These are phyloP conservation scores for Sebastes variabilis DNA, from an alignment of 2,797 vertebrate species.

Conservation along the genomic window DNA sequence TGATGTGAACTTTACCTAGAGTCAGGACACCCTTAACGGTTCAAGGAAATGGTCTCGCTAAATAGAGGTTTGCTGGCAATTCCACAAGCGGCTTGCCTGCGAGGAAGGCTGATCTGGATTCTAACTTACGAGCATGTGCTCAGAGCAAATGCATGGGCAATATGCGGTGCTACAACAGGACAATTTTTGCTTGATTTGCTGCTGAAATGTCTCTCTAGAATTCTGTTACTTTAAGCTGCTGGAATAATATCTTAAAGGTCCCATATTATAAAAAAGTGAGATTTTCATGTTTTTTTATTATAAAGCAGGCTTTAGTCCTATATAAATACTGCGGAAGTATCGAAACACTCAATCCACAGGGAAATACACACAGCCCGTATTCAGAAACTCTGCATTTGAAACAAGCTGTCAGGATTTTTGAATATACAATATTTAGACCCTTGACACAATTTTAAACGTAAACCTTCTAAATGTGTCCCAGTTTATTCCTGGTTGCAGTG, in stretches of 20 bases:
- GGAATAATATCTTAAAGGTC: background rate
- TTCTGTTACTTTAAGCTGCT: background rate
- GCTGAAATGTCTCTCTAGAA: background rate
- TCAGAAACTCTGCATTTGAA: no score
- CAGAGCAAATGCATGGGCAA: background rate
- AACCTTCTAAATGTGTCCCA: no score
- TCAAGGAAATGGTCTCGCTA: background rate
- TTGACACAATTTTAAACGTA: no score
- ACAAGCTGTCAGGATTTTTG: no score
- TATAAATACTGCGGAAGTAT: no score
- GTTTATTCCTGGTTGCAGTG: no score
- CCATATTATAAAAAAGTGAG: no score
- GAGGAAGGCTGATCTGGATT: background rate
- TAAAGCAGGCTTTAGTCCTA: no score
- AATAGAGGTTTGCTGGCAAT: background rate
- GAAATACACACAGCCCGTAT: no score
- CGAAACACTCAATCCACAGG: no score
- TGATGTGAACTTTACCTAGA: slow-evolving; percentile 59
- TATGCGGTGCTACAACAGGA: background rate
- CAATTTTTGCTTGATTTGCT: background rate
- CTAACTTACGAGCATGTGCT: background rate
- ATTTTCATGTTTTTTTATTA: no score
- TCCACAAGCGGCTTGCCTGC: background rate
- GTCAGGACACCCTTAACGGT: background rate
- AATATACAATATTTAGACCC: no score